Percentiles rank a stretch among this genome's conserved stretches.
Evolutionary conservation across 2,888 invertebrate genomes (phyloP).

Genomic region (Entomobrya proxima): DNA sequence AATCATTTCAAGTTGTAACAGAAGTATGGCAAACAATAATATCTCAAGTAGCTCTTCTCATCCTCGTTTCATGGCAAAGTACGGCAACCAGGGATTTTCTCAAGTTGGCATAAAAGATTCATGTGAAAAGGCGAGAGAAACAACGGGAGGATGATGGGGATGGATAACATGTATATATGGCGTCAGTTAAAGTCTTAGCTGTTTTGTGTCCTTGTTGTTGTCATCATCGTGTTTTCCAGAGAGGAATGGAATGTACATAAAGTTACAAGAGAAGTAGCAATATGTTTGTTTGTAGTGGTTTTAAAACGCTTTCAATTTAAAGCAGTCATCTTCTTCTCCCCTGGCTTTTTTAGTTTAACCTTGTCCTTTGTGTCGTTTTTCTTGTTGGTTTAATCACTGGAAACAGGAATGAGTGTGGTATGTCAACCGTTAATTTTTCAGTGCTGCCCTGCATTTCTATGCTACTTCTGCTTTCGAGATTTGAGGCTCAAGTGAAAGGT

Average conservation of each 20-base stretch:
- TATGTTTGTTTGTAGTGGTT: conserved; percentile 32
- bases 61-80: not conserved
- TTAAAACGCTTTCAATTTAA: not conserved
- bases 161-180: no score
- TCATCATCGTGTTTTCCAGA: not conserved
- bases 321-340: not conserved
- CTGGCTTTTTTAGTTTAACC: conserved; percentile 42
- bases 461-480: not conserved
- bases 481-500: not conserved
- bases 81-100: not conserved
- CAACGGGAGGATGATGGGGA: not conserved
- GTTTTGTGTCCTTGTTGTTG: not conserved
- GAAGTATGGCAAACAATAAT: no score
- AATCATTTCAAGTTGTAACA: no score
- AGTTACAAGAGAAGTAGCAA: conserved; percentile 16
- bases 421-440: conserved; percentile 19
- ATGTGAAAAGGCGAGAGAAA: conserved; percentile 3
- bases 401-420: not conserved
- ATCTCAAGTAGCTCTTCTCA: not conserved
- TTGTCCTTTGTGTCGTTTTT: conserved; percentile 32
- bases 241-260: not conserved
- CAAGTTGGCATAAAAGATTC: conserved; percentile 20
- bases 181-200: no score
- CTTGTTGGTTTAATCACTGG: not conserved
- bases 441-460: not conserved